Conservation (phyloP, 1,140 invertebrate species). For the Phenacoccus solenopsis region DNA sequence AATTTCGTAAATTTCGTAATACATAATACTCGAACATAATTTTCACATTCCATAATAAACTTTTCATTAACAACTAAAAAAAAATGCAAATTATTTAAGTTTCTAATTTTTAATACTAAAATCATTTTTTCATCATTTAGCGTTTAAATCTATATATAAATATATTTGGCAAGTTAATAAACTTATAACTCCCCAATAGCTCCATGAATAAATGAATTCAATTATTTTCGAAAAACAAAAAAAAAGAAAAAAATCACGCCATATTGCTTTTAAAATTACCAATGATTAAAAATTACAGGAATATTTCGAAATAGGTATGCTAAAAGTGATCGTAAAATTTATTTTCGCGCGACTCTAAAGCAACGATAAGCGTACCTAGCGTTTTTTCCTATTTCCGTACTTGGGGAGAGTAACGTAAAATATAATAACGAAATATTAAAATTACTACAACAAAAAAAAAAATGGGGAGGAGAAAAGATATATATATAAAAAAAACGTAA, state of each 20-base stretch:
- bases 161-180: slow-evolving; percentile 3
- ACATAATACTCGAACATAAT: neutral
- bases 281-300: no score
- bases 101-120: neutral
- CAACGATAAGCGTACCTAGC: no score
- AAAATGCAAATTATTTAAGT: neutral
- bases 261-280: no score
- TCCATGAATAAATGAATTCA: no score
- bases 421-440: slow-evolving; percentile 4
- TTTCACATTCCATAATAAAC: neutral
- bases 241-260: no score
- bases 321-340: no score
- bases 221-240: no score
- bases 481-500: neutral
- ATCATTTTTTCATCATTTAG: neutral
- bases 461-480: neutral
- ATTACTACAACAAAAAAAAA: neutral
- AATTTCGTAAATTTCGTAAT: no score
- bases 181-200: neutral
- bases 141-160: neutral
- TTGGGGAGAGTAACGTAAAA: neutral
- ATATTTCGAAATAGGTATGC: no score
- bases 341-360: no score
- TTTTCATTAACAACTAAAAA: neutral
- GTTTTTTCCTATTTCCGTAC: no score